Percentiles rank a stretch among this genome's conserved stretches.
These are phyloP conservation scores for Urocolius indicus DNA, from an alignment of 2,113 vertebrate species.

Conservation along the genomic window DNA sequence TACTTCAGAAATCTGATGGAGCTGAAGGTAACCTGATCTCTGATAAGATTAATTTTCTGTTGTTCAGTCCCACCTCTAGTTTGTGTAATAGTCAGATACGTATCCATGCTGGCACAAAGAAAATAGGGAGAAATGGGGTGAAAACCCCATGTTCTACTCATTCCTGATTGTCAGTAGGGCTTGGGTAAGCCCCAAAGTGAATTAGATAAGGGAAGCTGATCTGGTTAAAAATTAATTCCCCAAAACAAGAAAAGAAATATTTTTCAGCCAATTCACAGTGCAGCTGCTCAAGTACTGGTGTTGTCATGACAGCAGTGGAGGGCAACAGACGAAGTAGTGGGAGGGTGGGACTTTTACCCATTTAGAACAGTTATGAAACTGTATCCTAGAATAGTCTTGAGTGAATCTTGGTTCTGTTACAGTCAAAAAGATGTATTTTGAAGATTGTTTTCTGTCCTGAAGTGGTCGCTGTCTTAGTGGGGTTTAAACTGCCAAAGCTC, in stretches of 20 bases:
- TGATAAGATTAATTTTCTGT: background rate
- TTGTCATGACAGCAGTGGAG: background rate
- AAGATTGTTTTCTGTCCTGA: background rate
- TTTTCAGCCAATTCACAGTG: background rate
- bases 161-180: background rate
- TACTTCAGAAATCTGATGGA: background rate
- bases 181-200: background rate
- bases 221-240: background rate
- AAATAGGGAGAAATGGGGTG: background rate
- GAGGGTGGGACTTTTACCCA: background rate
- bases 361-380: background rate
- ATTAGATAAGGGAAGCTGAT: background rate
- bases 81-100: background rate
- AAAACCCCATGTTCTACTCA: background rate
- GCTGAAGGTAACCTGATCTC: background rate
- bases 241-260: background rate
- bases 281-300: background rate
- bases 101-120: background rate
- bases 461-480: background rate
- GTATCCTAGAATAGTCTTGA: background rate
- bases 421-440: background rate
- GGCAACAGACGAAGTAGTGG: background rate
- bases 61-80: background rate
- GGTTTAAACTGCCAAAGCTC: background rate
- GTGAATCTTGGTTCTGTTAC: background rate